Evolutionary conservation across 2,888 invertebrate species (phyloP), one percentile per base, ranked within the genome.

Genomic region (Bhutanitis thaidina): DNA sequence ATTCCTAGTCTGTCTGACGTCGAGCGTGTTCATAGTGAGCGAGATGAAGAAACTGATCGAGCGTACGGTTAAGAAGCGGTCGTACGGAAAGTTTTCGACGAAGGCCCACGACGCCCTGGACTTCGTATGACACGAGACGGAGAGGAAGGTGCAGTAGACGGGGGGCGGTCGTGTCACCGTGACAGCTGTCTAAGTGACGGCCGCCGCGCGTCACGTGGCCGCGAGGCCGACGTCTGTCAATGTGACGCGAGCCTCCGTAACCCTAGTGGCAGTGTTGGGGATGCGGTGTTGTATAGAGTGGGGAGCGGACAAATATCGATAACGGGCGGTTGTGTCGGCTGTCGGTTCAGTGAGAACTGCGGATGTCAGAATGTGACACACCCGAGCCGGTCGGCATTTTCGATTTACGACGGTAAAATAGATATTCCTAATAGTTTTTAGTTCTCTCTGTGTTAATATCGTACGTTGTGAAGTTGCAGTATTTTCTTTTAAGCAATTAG

Each of bases 11-110:
- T 92, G 93, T 61, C 91, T 99, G 52, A 97, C 99, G 15, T 99
- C 99, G n/a, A 96, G 97, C 60, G 99, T 99, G 45, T 98, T 98
- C 87, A 90, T 97, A 51, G 94, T 98, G 52, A 96, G 97, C 55
- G 99, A 99, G 87, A 79, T 96, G 27, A 97, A 97, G 84, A 99
- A 99, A 77, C 90, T 95, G 59, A 82, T 95, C 59, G 97, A 97
- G 79, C 91, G 96, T 8, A 90, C 93, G 7, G 75, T 95, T 69
- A 93, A 94, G 76, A 92, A 92, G 74, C 80, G 85, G 0, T 61
- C 80, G 1, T 65, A 70, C 51, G 77, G 80, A 58, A 84, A 83
- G 73, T 83, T 76, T 77, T 66, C 88, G 65, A 62, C 75, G 69
- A 87, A 88, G 73, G 65, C 80, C 16, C 86, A 77, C 59, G 87